Percentiles rank a stretch among this genome's conserved stretches.
These are phyloP conservation scores for Phalanger gymnotis DNA, from an alignment of 2,797 vertebrate species.

Conservation along the genomic window DNA sequence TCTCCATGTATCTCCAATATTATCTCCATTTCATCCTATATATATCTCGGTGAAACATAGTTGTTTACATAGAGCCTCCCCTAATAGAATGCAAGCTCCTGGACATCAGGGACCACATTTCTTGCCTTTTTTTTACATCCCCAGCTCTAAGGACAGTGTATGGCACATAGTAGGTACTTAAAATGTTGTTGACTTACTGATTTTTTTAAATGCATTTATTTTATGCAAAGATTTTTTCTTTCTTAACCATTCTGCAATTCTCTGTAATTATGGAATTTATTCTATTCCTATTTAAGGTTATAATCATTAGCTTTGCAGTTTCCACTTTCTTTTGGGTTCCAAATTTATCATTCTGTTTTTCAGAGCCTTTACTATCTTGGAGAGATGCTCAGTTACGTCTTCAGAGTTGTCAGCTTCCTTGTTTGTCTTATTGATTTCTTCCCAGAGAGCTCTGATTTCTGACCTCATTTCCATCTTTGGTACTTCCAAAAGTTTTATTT, in stretches of 20 bases:
- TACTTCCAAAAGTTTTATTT: neutral
- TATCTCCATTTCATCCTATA: neutral
- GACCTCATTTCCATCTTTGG: neutral
- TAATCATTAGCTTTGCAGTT: neutral
- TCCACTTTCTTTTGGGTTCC: neutral
- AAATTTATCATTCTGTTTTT: neutral
- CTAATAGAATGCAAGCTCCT: neutral
- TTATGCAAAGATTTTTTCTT: neutral
- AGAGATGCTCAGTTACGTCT: neutral
- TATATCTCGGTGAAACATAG: neutral
- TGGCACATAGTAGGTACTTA: neutral
- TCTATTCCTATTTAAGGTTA: neutral
- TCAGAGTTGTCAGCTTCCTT: neutral
- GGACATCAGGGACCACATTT: neutral
- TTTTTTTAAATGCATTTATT: neutral
- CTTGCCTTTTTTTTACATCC: neutral
- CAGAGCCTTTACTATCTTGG: neutral
- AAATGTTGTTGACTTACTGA: neutral
- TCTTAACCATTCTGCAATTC: neutral
- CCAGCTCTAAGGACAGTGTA: neutral
- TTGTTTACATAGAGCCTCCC: neutral
- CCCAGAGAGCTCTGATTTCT: neutral
- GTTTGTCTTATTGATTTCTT: neutral
- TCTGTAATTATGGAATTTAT: neutral
- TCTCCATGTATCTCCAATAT: neutral